phyloP scores from a whole-genome alignment of 1,140 invertebrate species.

The Oppia nitens region DNA sequence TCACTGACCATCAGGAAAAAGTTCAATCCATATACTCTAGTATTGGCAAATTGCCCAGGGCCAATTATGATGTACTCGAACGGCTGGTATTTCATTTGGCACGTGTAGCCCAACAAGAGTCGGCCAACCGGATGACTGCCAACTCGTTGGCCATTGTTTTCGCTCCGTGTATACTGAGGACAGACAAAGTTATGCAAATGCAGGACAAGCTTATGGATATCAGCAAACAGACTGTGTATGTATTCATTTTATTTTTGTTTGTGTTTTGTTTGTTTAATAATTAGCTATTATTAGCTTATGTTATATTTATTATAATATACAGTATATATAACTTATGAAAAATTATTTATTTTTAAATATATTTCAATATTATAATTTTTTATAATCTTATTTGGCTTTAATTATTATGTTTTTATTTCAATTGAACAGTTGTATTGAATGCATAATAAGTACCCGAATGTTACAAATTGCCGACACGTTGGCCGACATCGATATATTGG shows the following conservation, averaged over 20 bases:
- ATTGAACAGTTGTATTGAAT: conserved; percentile 64
- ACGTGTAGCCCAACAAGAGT: conserved; percentile 62
- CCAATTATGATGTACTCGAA: conserved; percentile 79
- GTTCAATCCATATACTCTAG: conserved; percentile 20
- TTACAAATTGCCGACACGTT: conserved; percentile 55
- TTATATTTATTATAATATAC: too few relatives aligned
- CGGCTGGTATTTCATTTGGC: conserved; percentile 82
- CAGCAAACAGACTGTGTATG: conserved; percentile 32
- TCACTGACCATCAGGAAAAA: conserved; percentile 18
- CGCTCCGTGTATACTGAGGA: conserved; percentile 77
- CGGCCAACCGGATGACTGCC: conserved; percentile 77
- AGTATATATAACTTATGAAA: too few relatives aligned
- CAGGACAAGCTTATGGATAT: conserved; percentile 62
- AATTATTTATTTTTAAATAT: too few relatives aligned
- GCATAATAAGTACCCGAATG: conserved; percentile 61
- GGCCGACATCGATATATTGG: conserved; percentile 71
- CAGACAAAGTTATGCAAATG: conserved; percentile 63
- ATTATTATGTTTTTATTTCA: not conserved
- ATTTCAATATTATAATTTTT: not conserved
- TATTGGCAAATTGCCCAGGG: conserved; percentile 68
- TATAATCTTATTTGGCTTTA: not conserved
- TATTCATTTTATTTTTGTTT: conserved; percentile 13
- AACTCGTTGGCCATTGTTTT: conserved; percentile 84
- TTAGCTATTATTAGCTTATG: not conserved
- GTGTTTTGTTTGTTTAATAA: not conserved